phyloP scores from a whole-genome alignment of 2,113 vertebrate genomes.

The Tretioscincus oriximinensis region DNA sequence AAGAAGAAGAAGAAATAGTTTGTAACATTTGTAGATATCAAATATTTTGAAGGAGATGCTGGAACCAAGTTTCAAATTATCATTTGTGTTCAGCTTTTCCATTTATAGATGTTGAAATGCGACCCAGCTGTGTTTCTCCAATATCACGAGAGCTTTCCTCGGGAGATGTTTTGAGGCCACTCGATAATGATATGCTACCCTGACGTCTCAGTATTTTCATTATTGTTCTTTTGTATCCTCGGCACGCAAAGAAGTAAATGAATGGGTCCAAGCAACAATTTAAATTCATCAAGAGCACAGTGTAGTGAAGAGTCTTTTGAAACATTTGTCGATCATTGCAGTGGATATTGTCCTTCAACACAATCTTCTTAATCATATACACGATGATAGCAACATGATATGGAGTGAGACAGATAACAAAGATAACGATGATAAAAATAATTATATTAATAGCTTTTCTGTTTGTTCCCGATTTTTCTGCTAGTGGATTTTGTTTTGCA shows the following conservation, averaged over 20 bases:
- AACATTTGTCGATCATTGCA: conserved; percentile 81
- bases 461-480: conserved; percentile 88
- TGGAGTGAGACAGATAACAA: conserved; percentile 90
- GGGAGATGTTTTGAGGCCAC: conserved; percentile 80
- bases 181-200: conserved; percentile 89
- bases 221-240: conserved; percentile 94
- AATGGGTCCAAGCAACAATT: conserved; percentile 95
- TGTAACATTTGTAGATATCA: conserved; percentile 10
- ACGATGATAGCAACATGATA: conserved; percentile 91
- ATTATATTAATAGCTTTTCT: conserved; percentile 93
- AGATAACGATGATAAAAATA: conserved; percentile 90
- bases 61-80: background rate
- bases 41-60: conserved; percentile 19
- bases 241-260: conserved; percentile 97
- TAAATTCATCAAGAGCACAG: conserved; percentile 93
- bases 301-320: conserved; percentile 91
- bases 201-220: conserved; percentile 86
- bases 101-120: conserved; percentile 68
- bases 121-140: conserved; percentile 68
- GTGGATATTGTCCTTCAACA: conserved; percentile 59
- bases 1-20: background rate
- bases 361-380: conserved; percentile 91
- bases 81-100: conserved; percentile 57
- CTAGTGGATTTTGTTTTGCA: conserved; percentile 86
- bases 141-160: conserved; percentile 84